Evolutionary conservation across 2,888 invertebrate species (phyloP), one percentile per base, ranked within the genome.

Genomic region (Zygogramma bicolorata): DNA sequence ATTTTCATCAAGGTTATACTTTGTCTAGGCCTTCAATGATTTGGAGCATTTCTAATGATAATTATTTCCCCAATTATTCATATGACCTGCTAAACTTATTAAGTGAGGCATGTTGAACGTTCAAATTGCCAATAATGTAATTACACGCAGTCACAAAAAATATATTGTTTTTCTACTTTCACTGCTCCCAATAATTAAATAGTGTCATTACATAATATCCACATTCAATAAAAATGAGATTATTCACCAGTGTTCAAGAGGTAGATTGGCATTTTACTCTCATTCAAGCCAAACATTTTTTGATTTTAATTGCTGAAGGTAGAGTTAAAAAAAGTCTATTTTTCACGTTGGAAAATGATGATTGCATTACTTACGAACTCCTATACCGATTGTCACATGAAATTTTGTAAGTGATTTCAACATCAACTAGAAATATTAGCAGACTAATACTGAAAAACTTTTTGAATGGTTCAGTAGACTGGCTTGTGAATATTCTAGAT

Each of bases 121-220:
- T 27, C n/a, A 8, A 53, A n/a, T 53, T 22, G 29, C 15, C 46
- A 63, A 18, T 31, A 46, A 20, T 63, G 31, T 18, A 22, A 38
- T 38, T 22, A 38, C 20, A 49, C 15, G 46, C 8, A 29, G 34
- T 18, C 29, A n/a, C 67, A 71, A 68, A 75, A 70, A 69, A 31
- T 53, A 68, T 65, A 70, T 70, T 70, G 68, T 70, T 46, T 71
- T 57, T 58, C 65, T 69, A 73, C 75, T 75, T 75, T 75, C 75
- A 75, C 75, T 72, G 69, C 60, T 73, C 75, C 71, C 73, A 65
- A 69, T 75, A 68, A 73, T 68, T 65, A 70, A 67, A 75, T 67
- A 71, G 65, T 65, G 68, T 62, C 58, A 49, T 71, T 75, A 71
- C 70, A 68, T 66, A 75, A 69, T 72, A 65, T 42, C 62, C 13